These are phyloP conservation scores for Minunthozetes semirufus DNA, from an alignment of 2,888 invertebrate species.

Conservation along the genomic window DNA sequence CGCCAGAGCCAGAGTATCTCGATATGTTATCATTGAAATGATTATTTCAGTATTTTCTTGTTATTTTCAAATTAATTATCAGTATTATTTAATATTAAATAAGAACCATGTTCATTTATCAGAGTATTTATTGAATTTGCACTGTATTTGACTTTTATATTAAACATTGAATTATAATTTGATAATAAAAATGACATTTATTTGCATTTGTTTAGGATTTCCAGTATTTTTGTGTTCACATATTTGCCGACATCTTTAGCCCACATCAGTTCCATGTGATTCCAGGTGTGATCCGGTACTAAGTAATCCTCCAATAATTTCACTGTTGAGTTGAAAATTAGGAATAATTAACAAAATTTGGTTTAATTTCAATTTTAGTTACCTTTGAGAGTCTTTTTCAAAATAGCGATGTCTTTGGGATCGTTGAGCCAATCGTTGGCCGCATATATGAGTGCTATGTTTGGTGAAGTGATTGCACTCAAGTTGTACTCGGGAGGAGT, in stretches of 20 bases:
- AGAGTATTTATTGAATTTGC: too few species aligned
- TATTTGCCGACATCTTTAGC: background rate
- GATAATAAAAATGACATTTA: background rate
- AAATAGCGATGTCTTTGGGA: constrained; percentile 43
- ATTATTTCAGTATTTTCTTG: too few species aligned
- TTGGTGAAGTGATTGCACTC: constrained; percentile 43
- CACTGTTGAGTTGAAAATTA: background rate
- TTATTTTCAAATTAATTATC: too few species aligned
- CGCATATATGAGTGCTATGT: constrained; percentile 46
- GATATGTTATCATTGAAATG: background rate
- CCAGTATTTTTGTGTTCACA: constrained; percentile 18
- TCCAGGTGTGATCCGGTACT: constrained; percentile 18
- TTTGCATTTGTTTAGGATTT: background rate
- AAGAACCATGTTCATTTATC: too few species aligned
- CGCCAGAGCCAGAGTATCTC: background rate
- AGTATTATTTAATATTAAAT: too few species aligned
- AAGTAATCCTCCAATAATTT: constrained; percentile 31
- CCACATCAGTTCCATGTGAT: constrained; percentile 35
- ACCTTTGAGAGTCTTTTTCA: background rate
- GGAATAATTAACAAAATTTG: background rate
- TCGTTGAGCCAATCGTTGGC: constrained; percentile 50
- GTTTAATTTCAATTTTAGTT: background rate
- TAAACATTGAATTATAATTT: too few species aligned
- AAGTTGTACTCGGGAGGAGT: constrained; percentile 47
- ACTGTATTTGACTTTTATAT: too few species aligned